Evolutionary conservation across 37 sponge, comb jelly and placozoan species (phyloP), one percentile per base, ranked within the genome.

Genomic region (Axinella damicornis): DNA sequence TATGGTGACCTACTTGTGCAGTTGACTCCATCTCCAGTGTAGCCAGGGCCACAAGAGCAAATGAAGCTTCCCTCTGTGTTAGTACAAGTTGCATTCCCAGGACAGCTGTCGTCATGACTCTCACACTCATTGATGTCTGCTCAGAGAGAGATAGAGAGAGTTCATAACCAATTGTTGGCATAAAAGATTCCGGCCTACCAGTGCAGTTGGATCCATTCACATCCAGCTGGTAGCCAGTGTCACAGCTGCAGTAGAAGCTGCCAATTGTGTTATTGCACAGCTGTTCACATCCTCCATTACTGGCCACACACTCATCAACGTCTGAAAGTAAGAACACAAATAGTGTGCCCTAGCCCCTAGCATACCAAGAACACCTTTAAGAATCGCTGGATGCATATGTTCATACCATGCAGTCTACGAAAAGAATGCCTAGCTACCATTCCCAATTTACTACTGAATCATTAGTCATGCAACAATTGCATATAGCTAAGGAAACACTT

Each of bases 101-200:
- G 25, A 60, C 74, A 61, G 25, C 5, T n/a, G 27, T n/a, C 27
- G 5, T 18, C 25, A 24, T 72, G 33, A 17, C 33, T 38, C 14
- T 37, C 53, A 46, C 87, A 86, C 59, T 86, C 87, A 86, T 78
- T 69, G 33, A 66, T 25, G 63, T 87, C 81, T 87, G 73, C 27
- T 18, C 11, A 12, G 46, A 46, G 6, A 9, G 4, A 46, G 6
- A 46, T 46, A 46, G 9, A 46, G n/a, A 46, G 4, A 9, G 46
- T 46, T 12, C 4, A 46, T 9, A 12, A 46, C 46, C 4, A 46
- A 46, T 12, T 46, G 9, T 4, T 46, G 9, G 46, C 46, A 12
- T 12, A 4, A 4, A 12, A 12, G 46, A 4, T 46, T 12, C 25
- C 12, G 28, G 28, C 68, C 19, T 67, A 67, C 68, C 34, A 33